Evolutionary conservation across 92 coral and sea anemone species (phyloP).

Genomic region (Anthopleura xanthogrammica): DNA sequence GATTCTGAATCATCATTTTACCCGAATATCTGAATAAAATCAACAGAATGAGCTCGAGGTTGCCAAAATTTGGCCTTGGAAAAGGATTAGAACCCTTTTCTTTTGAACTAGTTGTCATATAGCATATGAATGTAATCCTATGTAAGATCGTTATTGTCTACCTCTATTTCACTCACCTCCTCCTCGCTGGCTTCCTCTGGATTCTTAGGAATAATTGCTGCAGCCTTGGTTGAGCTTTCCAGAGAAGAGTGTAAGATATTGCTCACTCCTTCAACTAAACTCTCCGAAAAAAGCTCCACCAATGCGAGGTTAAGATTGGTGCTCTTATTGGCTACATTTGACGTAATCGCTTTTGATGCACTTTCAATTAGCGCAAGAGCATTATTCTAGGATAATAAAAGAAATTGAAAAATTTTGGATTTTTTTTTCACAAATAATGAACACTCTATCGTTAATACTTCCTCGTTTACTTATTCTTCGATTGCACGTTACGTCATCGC

Average conservation of each 20-base stretch:
- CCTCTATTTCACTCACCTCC: too few species aligned
- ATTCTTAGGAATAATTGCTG: background rate
- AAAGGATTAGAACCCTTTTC: too few species aligned
- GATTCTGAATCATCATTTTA: too few species aligned
- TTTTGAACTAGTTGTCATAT: too few species aligned
- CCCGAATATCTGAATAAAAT: too few species aligned
- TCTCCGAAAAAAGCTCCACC: background rate
- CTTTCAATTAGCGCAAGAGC: slow-evolving; percentile 20
- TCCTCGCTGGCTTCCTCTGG: background rate
- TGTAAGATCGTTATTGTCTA: too few species aligned
- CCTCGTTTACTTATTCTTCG: too few species aligned
- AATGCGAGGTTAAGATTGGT: background rate
- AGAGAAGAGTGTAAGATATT: background rate
- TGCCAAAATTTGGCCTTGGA: too few species aligned
- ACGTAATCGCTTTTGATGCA: slow-evolving; percentile 15
- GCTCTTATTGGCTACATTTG: background rate
- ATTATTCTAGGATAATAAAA: slow-evolving; percentile 16
- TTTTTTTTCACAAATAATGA: background rate
- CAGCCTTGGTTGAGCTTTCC: background rate
- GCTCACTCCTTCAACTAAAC: slow-evolving; percentile 22
- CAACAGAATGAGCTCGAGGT: too few species aligned
- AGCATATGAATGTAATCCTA: too few species aligned
- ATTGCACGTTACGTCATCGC: too few species aligned
- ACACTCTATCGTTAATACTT: background rate
- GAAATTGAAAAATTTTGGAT: background rate